Conservation (phyloP, 2,113 vertebrate genomes). For the Tragulus kanchil region DNA sequence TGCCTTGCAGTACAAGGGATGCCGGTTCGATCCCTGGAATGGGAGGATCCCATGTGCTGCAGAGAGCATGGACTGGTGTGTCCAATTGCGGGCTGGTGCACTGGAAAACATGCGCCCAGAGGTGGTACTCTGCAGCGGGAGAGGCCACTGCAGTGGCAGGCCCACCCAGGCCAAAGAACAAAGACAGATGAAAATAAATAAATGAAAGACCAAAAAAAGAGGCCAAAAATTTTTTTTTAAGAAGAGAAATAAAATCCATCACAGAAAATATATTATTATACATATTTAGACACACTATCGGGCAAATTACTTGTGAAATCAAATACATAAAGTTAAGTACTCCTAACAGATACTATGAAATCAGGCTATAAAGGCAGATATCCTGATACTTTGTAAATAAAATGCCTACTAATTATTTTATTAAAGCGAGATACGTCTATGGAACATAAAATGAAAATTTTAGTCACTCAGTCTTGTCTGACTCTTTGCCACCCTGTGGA, state of each 20-base stretch:
- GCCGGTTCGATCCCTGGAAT: too few relatives aligned
- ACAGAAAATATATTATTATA: slow-evolving; percentile 35
- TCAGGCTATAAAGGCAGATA: background rate
- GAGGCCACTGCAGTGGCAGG: too few relatives aligned
- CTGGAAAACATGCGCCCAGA: too few relatives aligned
- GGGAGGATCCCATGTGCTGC: too few relatives aligned
- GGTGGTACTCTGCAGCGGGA: too few relatives aligned
- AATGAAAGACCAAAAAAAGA: too few relatives aligned
- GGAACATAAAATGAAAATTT: background rate
- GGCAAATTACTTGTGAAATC: background rate
- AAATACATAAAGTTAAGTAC: slow-evolving; percentile 11
- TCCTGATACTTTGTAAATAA: slow-evolving; percentile 18
- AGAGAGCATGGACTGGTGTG: too few relatives aligned
- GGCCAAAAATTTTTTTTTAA: too few relatives aligned
- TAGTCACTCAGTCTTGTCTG: background rate
- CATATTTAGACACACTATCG: background rate
- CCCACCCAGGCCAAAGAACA: too few relatives aligned
- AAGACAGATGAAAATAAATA: too few relatives aligned
- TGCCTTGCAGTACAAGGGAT: too few relatives aligned
- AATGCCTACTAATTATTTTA: slow-evolving; percentile 26
- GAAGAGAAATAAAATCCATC: background rate
- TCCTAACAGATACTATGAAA: background rate
- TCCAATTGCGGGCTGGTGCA: too few relatives aligned
- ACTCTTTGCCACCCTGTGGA: background rate
- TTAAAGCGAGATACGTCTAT: background rate